These are phyloP conservation scores for Plecotus auritus DNA, from an alignment of 2,113 vertebrate species.

Conservation along the genomic window DNA sequence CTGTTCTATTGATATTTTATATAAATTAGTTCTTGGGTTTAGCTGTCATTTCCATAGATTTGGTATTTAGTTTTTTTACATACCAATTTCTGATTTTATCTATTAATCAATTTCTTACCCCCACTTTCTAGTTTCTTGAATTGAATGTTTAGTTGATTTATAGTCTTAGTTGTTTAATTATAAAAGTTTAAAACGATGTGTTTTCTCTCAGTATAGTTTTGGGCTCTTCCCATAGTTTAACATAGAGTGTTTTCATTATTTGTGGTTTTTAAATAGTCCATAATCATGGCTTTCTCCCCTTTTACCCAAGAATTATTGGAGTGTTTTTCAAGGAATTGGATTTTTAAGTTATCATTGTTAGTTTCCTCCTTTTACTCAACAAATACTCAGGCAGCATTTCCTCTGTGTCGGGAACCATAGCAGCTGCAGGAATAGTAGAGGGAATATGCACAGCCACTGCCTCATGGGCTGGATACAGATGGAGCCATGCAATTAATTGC, in stretches of 20 bases:
- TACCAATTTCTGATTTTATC: not conserved
- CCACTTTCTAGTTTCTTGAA: not conserved
- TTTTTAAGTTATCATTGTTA: not conserved
- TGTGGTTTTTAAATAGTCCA: not conserved
- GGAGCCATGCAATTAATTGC: not conserved
- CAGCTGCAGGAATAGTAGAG: not conserved
- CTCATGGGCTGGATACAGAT: not conserved
- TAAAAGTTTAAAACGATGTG: not conserved
- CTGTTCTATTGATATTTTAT: not conserved
- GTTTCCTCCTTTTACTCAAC: not conserved
- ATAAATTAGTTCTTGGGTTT: not conserved
- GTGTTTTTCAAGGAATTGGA: not conserved
- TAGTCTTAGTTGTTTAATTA: not conserved
- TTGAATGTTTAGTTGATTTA: constrained; percentile 12
- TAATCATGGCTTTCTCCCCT: not conserved
- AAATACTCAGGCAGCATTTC: not conserved
- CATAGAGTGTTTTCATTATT: not conserved
- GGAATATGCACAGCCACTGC: not conserved
- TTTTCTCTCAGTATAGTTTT: constrained; percentile 8
- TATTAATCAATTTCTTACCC: not conserved
- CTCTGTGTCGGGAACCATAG: not conserved
- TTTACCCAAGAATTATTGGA: not conserved
- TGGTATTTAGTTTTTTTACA: not conserved
- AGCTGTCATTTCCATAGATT: not conserved
- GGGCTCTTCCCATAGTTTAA: not conserved